These are phyloP conservation scores for Corbicula japonica DNA, from an alignment of 2,888 invertebrate genomes.

Conservation along the genomic window DNA sequence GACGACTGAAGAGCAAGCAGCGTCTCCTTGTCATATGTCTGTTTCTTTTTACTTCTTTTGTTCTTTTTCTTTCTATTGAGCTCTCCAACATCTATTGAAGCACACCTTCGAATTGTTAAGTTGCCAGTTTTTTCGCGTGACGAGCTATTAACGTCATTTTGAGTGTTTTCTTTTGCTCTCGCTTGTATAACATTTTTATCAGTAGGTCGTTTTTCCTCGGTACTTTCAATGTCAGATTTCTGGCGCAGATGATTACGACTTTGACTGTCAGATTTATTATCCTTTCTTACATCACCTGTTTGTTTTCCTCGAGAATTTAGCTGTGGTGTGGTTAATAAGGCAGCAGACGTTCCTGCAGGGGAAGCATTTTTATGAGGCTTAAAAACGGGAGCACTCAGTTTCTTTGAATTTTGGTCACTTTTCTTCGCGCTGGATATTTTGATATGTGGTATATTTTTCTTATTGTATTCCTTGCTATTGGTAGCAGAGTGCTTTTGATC, in stretches of 20 bases:
- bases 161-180: conserved; percentile 6
- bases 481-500: conserved; percentile 9
- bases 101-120: conserved; percentile 56
- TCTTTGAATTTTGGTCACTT: conserved; percentile 9
- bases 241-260: neutral
- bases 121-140: conserved; percentile 30
- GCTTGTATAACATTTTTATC: neutral
- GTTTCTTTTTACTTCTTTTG: conserved; percentile 43
- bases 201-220: conserved; percentile 18
- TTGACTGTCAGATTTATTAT: neutral
- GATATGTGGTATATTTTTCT: conserved; percentile 38
- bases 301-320: conserved; percentile 12
- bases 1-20: conserved; percentile 39
- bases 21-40: conserved; percentile 54
- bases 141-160: neutral
- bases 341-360: neutral
- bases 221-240: neutral
- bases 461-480: conserved; percentile 16
- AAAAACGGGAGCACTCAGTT: neutral
- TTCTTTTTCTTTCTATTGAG: conserved; percentile 61
- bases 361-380: conserved; percentile 14
- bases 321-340: neutral
- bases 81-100: conserved; percentile 66
- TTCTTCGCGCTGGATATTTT: conserved; percentile 25
- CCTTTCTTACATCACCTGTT: neutral